phyloP scores from a whole-genome alignment of 2,888 invertebrate species.

The Cerastis leucographa region DNA sequence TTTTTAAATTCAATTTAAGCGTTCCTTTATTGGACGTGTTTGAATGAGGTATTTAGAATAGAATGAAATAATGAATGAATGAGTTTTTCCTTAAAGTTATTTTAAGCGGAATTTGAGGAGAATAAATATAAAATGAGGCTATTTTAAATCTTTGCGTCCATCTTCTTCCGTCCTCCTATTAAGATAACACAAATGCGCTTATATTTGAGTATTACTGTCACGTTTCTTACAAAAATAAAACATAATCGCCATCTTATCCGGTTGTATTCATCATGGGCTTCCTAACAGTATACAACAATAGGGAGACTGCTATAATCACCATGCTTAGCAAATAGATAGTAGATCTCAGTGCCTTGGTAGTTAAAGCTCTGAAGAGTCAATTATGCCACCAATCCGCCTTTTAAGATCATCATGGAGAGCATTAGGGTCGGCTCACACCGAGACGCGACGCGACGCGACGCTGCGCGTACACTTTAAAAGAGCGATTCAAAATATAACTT shows the following conservation, averaged over 20 bases:
- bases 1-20: conserved; percentile 64
- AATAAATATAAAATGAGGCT: conserved; percentile 26
- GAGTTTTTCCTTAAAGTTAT: conserved; percentile 33
- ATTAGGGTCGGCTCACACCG: no score
- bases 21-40: conserved; percentile 56
- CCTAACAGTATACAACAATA: neutral
- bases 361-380: neutral
- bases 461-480: no score
- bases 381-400: neutral
- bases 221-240: conserved; percentile 39
- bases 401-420: neutral
- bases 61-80: conserved; percentile 48
- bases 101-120: conserved; percentile 26
- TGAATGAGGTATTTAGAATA: conserved; percentile 55
- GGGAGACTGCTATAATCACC: neutral
- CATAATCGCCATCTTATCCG: conserved; percentile 30
- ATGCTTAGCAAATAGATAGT: neutral
- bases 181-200: conserved; percentile 50
- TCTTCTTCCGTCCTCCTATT: conserved; percentile 49
- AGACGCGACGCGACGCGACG: no score
- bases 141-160: conserved; percentile 38
- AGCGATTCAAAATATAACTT: no score
- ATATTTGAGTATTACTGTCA: conserved; percentile 44
- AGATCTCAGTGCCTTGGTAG: neutral
- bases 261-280: conserved; percentile 2